Evolutionary conservation across 2,888 invertebrate genomes (phyloP), one percentile per base, ranked within the genome.

Genomic region (Argyresthia goedartella): DNA sequence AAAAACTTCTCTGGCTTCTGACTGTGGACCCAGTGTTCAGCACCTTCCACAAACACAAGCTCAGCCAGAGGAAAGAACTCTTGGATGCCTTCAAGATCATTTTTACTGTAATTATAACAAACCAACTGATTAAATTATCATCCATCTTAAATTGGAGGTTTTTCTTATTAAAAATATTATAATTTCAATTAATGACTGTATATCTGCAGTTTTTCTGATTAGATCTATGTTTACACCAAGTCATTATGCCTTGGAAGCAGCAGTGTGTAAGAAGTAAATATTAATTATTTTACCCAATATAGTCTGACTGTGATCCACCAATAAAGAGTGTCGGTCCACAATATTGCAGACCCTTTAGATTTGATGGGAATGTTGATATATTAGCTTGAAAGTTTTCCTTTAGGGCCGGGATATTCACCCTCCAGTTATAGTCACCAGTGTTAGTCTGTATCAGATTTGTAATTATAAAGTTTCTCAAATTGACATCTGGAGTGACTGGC

Each of bases 21-120:
- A 58, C 94, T 92, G 71, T 99, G 98, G 0, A 98, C 91, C 94
- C 97, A 95, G 75, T 99, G 98, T 0, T 96, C 96, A 7, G 98
- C 95, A 41, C 92, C 94, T 50, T 90, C 88, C 51, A 97, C 89
- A 60, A 91, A 92, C 48, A 85, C 73, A 64, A 96, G 88, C 57
- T 91, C 81, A 0, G 93, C 92, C 8, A 86, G 74, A 0, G 95
- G 93, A 67, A 96, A 96, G 52, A 93, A 78, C 56, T 89, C 87
- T 64, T 88, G 85, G 53, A 96, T 94, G 53, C 81, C 79, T 6
- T 79, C 75, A 47, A 91, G 85, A 67, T 93, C 92, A 67, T 74
- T 76, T 61, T 78, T 82, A n/a, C 81, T 84, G 72, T 45, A 69
- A 68, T 3, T 3, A 52, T 44, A 51, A 54, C 69, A 68, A 54